Conservation (phyloP, 2,797 vertebrate genomes). For the Cygnus olor region DNA sequence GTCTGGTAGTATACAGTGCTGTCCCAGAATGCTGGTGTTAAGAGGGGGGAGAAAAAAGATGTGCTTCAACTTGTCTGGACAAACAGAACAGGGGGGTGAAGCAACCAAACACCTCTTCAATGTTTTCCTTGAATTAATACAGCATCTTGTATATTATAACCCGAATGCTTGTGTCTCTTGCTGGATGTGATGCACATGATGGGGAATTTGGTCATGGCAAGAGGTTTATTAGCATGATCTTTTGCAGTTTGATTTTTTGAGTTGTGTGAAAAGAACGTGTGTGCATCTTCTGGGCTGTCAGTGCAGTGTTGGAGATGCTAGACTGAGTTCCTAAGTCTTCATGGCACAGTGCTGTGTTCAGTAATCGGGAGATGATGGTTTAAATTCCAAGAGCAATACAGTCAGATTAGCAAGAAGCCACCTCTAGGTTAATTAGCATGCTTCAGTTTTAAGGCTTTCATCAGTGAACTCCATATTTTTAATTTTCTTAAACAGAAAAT, state of each 20-base stretch:
- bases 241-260: background rate
- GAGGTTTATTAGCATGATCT: background rate
- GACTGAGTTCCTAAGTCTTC: background rate
- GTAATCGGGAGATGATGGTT: background rate
- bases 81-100: background rate
- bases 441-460: background rate
- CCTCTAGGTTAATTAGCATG: background rate
- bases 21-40: background rate
- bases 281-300: background rate
- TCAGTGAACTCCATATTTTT: background rate
- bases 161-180: background rate
- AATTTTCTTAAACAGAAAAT: background rate
- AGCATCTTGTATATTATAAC: rapidly evolving
- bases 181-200: rapidly evolving
- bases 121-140: background rate
- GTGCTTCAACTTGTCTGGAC: rapidly evolving
- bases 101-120: background rate
- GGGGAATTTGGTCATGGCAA: background rate
- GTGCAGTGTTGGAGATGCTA: rapidly evolving
- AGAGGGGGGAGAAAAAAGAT: background rate
- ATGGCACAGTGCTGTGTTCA: background rate
- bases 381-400: background rate
- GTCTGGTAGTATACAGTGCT: background rate
- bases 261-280: background rate
- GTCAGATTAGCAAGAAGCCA: background rate